Conservation (phyloP, 2,113 vertebrate genomes). For the Vanacampus margaritifer region DNA sequence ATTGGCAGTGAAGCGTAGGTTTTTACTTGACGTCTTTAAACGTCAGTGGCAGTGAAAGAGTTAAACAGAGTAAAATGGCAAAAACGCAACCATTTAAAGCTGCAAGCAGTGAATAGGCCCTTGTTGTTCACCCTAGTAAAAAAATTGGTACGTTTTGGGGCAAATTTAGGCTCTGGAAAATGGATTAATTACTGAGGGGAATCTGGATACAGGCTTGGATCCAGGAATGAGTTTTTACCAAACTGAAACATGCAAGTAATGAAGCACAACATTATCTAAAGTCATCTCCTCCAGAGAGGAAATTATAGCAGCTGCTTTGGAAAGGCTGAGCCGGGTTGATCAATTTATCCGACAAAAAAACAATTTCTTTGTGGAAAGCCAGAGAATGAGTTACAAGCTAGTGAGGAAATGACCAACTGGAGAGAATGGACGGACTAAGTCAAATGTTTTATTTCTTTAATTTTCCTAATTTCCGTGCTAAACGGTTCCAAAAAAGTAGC, state of each 20-base stretch:
- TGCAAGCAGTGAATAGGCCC: too few species aligned
- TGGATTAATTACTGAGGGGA: too few species aligned
- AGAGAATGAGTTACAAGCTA: not conserved
- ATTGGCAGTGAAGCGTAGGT: too few species aligned
- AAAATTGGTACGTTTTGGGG: too few species aligned
- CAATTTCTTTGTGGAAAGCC: not conserved
- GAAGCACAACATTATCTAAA: constrained; percentile 3
- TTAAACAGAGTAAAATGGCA: too few species aligned
- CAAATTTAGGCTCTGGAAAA: too few species aligned
- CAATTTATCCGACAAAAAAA: not conserved
- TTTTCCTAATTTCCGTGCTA: constrained; percentile 2
- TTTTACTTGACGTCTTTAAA: too few species aligned
- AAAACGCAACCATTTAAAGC: not conserved
- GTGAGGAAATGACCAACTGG: not conserved
- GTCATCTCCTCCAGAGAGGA: constrained; percentile 3
- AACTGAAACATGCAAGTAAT: not conserved
- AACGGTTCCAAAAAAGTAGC: not conserved
- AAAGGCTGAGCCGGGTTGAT: not conserved
- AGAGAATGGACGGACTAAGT: not conserved
- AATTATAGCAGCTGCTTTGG: not conserved
- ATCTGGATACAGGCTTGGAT: too few species aligned
- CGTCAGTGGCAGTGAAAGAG: too few species aligned
- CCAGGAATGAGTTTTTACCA: too few species aligned
- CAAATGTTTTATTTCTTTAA: not conserved
- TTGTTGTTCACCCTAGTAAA: too few species aligned